Evolutionary conservation across 2,113 vertebrate species (phyloP), one percentile per base, ranked within the genome.

Genomic region (Bungarus multicinctus): DNA sequence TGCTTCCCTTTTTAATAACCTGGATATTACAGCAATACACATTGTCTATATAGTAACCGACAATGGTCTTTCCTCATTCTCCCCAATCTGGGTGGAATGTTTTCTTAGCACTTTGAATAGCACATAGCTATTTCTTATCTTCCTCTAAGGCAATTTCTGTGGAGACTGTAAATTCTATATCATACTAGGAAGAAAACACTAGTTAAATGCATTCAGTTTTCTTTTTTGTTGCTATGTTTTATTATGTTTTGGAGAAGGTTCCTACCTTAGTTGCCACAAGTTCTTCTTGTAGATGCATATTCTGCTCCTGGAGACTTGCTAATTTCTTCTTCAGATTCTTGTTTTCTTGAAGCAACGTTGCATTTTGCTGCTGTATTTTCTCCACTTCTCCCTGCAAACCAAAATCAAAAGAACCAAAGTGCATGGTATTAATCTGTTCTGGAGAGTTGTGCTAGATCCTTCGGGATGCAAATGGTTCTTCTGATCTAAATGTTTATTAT

Each of bases 361-460:
- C 87, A 52, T 97, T 97, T 30, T 91, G 95, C 7, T 96, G 95
- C 16, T 97, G 95, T 23, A 97, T 85, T 93, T 98, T 96, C 64
- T 97, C 97, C 47, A 97, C 95, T 85, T 97, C 97, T 85, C 92
- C 97, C 97, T 98, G 34, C 27, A 20, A 12, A 34, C 5, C 4
- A 53, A 64, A 34, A 53, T 11, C 30, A 90, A 52, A 50, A 92
- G 5, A 94, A 34, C 1, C 27, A 10, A 85, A n/a, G 1, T n/a
- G 30, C 14, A 50, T 47, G 22, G 3, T 8, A 91, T 7, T 10
- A 23, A 14, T 20, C 74, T 50, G 45, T 52, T 90, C 27, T 74
- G 58, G 27, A 74, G 12, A n/a, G 25, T 1, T 25, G 1, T 0
- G 18, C 52, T 4, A 4, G 12, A 55, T 2, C 55, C 14, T 9